Percentiles rank a stretch among this genome's conserved stretches.
phyloP scores from a whole-genome alignment of 2,888 invertebrate genomes.

The Orthosia gothica region DNA sequence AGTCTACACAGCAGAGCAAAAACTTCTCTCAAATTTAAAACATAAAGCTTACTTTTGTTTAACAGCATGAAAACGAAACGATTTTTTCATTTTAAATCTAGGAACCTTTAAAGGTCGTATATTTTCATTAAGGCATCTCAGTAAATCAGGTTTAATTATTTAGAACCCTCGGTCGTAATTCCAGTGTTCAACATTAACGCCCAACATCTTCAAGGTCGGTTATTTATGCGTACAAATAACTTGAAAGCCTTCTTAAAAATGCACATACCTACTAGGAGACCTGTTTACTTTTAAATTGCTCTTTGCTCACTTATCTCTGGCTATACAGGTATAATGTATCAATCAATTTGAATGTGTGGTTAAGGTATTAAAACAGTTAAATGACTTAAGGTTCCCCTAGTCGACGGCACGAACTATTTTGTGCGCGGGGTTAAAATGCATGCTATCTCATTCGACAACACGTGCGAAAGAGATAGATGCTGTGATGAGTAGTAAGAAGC shows the following conservation, averaged over 20 bases:
- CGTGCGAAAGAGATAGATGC: too few species aligned
- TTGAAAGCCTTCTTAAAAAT: slow-evolving; percentile 43
- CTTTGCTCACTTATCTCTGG: slow-evolving; percentile 35
- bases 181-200: slow-evolving; percentile 69
- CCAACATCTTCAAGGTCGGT: slow-evolving; percentile 79
- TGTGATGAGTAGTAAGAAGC: too few species aligned
- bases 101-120: slow-evolving; percentile 83
- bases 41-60: slow-evolving; percentile 73
- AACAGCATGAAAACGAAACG: slow-evolving; percentile 37
- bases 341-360: neutral
- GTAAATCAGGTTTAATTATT: slow-evolving; percentile 82
- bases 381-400: too few species aligned
- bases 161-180: slow-evolving; percentile 76
- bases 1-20: slow-evolving; percentile 48
- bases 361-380: neutral
- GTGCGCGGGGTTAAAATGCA: too few species aligned
- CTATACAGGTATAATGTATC: neutral
- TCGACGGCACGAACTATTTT: too few species aligned
- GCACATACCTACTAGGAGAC: slow-evolving; percentile 39
- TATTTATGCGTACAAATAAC: slow-evolving; percentile 71
- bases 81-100: slow-evolving; percentile 78
- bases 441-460: too few species aligned
- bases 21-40: slow-evolving; percentile 49
- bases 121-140: slow-evolving; percentile 78
- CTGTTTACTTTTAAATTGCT: slow-evolving; percentile 54